phyloP scores from a whole-genome alignment of 1,140 invertebrate genomes.

The Matsumurasca onukii region DNA sequence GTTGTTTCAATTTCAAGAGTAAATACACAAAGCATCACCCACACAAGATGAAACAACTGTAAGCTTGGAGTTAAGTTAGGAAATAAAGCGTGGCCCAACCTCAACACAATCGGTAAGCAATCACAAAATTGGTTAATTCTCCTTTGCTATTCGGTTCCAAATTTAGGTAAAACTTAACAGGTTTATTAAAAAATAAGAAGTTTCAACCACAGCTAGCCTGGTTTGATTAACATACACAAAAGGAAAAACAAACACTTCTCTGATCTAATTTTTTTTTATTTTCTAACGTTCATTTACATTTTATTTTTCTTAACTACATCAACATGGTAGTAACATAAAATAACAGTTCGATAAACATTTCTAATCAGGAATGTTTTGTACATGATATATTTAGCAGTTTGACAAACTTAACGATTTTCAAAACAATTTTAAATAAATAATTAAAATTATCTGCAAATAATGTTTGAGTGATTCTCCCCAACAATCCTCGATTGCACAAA shows the following conservation, averaged over 20 bases:
- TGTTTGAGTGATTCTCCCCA: slow-evolving; percentile 1
- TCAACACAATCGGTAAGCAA: too few relatives aligned
- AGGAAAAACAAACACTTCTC: slow-evolving; percentile 14
- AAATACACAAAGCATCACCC: too few relatives aligned
- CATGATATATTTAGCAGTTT: slow-evolving; percentile 12
- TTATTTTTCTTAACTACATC: slow-evolving; percentile 14
- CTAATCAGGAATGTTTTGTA: slow-evolving; percentile 24
- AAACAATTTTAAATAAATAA: slow-evolving; percentile 9
- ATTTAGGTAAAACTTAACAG: too few relatives aligned
- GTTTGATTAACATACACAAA: too few relatives aligned
- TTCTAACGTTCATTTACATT: slow-evolving; percentile 22
- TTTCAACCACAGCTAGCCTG: too few relatives aligned
- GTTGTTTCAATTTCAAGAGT: too few relatives aligned
- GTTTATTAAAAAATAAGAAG: too few relatives aligned
- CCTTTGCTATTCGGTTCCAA: too few relatives aligned
- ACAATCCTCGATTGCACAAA: slow-evolving; percentile 3
- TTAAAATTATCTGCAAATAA: not conserved
- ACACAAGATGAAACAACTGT: too few relatives aligned
- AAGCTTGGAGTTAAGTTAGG: too few relatives aligned
- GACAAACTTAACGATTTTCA: slow-evolving; percentile 20
- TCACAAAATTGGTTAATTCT: too few relatives aligned
- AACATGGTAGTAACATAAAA: slow-evolving; percentile 17
- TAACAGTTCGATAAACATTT: slow-evolving; percentile 24
- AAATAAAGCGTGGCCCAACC: too few relatives aligned
- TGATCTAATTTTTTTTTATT: slow-evolving; percentile 8